Conservation (phyloP, 2,888 invertebrate species). For the Nemapogon koenigi region DNA sequence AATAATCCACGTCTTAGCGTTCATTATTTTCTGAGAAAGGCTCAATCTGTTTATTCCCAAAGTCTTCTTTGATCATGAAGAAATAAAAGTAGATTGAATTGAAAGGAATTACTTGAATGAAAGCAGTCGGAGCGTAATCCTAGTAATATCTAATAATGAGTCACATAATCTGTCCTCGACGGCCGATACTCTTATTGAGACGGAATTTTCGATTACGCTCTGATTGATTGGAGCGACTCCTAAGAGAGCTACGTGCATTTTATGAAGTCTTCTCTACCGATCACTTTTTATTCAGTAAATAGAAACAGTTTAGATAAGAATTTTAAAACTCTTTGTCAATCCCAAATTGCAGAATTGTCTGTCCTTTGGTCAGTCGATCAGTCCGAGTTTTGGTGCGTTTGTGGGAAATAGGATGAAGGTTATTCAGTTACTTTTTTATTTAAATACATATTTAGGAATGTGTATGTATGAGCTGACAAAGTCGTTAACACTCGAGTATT, state of each 20-base stretch:
- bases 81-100: constrained; percentile 33
- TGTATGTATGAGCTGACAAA: too few relatives aligned
- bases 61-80: constrained; percentile 13
- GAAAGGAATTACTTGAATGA: constrained; percentile 32
- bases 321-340: not conserved
- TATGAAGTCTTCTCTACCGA: constrained; percentile 52
- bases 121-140: constrained; percentile 23
- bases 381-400: too few relatives aligned
- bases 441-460: too few relatives aligned
- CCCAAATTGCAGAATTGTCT: too few relatives aligned
- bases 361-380: too few relatives aligned
- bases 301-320: not conserved
- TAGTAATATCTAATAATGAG: constrained; percentile 26
- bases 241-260: constrained; percentile 46
- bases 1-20: not conserved
- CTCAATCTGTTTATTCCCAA: not conserved
- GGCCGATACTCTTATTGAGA: constrained; percentile 48
- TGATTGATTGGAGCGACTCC: constrained; percentile 60
- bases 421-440: too few relatives aligned
- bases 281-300: too few relatives aligned
- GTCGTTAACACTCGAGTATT: too few relatives aligned
- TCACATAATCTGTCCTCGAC: constrained; percentile 46
- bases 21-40: not conserved
- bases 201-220: constrained; percentile 60
- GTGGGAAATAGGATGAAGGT: too few relatives aligned